Base-by-base conservation (phyloP, 1,140 invertebrate genomes). In the Diplogasteroides magnus region DNA sequence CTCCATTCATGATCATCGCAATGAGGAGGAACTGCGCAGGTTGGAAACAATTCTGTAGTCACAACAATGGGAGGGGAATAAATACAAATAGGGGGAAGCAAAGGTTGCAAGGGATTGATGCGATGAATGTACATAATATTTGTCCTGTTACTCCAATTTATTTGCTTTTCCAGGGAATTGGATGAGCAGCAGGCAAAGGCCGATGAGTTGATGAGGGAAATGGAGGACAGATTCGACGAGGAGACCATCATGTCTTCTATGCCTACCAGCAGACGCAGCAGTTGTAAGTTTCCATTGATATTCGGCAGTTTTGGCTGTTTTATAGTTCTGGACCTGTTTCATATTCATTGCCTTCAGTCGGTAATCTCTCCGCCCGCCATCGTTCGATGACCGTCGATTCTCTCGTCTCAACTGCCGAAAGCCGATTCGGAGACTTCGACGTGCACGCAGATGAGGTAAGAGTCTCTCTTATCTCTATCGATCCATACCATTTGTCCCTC, bases 311-410 rank as follows among this genome's bases (percentile, higher is more conserved):
- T 48, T n/a, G n/a, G n/a, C n/a, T n/a, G n/a, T n/a, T n/a, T n/a
- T n/a, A n/a, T n/a, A n/a, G n/a, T n/a, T n/a, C n/a, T n/a, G n/a
- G n/a, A n/a, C n/a, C n/a, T n/a, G n/a, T n/a, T n/a, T n/a, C n/a
- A 11, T 48, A 48, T 19, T 48, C 37, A 6, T 19, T 11, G 6
- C 37, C 6, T 48, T 48, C 37, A 6, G 6, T 48, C 37, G 37
- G 37, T 48, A 48, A 48, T 48, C 37, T 48, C 37, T 48, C 37
- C 19, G 6, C 37, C 37, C 37, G 37, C 19, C 25, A 63, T 72
- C 70, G 70, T 59, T 55, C 70, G 0, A 67, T 71, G 58, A 72
- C 70, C 32, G 31, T 72, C 59, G 70, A 72, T 26, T 59, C 64
- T 32, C 15, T 66, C 59, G 64, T 64, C n/a, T 67, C 66, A 13